Base-by-base conservation (phyloP, 2,888 invertebrate species). In the Eristalinus aeneus region DNA sequence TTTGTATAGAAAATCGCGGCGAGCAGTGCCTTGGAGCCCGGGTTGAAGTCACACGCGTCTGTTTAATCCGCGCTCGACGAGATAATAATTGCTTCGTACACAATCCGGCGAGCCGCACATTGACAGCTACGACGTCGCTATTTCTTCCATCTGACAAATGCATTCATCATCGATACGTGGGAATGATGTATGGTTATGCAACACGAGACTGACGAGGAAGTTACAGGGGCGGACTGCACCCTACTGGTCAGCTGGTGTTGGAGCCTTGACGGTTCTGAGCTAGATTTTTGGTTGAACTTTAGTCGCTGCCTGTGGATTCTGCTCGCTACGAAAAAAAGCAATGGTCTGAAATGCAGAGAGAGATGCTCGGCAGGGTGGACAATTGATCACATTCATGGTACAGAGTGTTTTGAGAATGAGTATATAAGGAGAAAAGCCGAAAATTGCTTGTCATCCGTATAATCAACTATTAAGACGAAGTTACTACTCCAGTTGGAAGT, bases 161-260 rank as follows among this genome's bases (percentile, higher is more conserved):
- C 81, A 85, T 85, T 85, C 81, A 81, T 76, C 81, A 77, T 73
- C 69, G 56, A 71, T 81, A 76, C 76, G 81, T 80, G 85, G 76
- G 81, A 80, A 81, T 85, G 80, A 80, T 76, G 58, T 72, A 76
- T 68, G 85, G 46, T 81, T 85, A 85, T 81, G 85, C 81, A 81
- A 85, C 69, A 31, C 12, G 23, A 68, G 63, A 72, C 68, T 71
- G 16, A 6, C 20, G 27, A 20, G 72, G 72, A 74, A 68, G 36
- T 34, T 53, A 31, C 80, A 76, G 46, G 72, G 56, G 39, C 39
- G 76, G 56, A 23, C 12, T 56, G 11, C n/a, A n/a, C n/a, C 11
- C 56, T 27, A 39, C n/a, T n/a, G n/a, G n/a, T n/a, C n/a, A n/a
- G n/a, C n/a, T 39, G 39, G 56, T 1, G 56, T 0, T 23, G 1